Evolutionary conservation across 2,113 vertebrate species (phyloP).

Genomic region (Crypturellus undulatus): DNA sequence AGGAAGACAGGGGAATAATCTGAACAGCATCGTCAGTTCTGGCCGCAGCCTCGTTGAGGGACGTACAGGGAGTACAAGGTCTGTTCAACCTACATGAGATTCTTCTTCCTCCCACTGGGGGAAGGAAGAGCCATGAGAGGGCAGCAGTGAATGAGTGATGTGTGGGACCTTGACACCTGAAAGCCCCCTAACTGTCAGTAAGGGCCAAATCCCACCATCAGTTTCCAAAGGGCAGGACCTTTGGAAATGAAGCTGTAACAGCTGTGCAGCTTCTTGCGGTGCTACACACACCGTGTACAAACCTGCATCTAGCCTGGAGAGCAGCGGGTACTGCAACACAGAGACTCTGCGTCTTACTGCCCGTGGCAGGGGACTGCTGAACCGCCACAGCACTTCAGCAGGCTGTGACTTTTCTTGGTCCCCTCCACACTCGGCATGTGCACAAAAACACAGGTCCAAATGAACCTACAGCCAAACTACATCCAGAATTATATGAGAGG

Average conservation of each 20-base stretch:
- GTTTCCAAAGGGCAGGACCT: not conserved
- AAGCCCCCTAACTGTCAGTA: not conserved
- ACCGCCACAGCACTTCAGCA: not conserved
- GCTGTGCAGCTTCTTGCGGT: not conserved
- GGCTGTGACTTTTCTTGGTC: not conserved
- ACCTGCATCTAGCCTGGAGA: not conserved
- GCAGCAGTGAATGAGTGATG: not conserved
- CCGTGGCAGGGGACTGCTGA: not conserved
- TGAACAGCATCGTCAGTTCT: not conserved
- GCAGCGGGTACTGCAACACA: not conserved
- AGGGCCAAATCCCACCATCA: not conserved
- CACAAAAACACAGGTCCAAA: not conserved
- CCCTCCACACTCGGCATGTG: not conserved
- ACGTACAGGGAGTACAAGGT: not conserved
- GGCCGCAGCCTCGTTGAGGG: not conserved
- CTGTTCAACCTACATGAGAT: not conserved
- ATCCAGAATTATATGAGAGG: not conserved
- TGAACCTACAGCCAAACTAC: not conserved
- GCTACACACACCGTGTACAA: not conserved
- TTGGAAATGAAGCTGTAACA: not conserved
- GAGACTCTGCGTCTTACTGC: not conserved
- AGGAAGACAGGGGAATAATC: not conserved
- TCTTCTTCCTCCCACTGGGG: not conserved
- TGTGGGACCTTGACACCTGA: not conserved
- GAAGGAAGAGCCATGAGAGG: not conserved